These are phyloP conservation scores for Drosophila yakuba DNA, from an alignment of 1,140 invertebrate species.

Conservation along the genomic window DNA sequence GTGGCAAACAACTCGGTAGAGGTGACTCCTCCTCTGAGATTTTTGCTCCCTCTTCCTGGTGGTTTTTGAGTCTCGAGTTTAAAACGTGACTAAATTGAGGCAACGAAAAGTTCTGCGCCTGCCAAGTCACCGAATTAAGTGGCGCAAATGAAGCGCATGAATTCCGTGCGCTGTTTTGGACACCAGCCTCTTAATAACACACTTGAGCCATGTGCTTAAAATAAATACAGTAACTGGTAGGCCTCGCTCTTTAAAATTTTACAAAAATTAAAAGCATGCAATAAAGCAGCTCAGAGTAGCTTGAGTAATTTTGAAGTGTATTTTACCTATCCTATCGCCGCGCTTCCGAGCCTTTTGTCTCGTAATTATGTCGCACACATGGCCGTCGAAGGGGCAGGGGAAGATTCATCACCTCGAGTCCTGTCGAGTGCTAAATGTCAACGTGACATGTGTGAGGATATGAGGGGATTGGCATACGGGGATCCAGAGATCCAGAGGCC, in stretches of 20 bases:
- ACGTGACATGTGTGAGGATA: conserved; percentile 58
- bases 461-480: conserved; percentile 1
- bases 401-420: conserved; percentile 40
- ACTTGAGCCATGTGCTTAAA: neutral
- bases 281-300: neutral
- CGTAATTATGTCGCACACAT: conserved; percentile 69
- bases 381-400: conserved; percentile 9
- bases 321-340: neutral
- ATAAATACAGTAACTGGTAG: too few species aligned
- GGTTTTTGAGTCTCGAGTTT: conserved; percentile 65
- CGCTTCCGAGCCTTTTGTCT: conserved; percentile 53
- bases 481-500: neutral
- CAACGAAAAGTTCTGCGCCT: conserved; percentile 4
- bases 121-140: conserved; percentile 38
- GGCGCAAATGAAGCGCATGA: conserved; percentile 59
- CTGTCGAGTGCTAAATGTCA: conserved; percentile 61
- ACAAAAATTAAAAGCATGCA: neutral
- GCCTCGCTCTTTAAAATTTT: too few species aligned
- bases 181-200: neutral
- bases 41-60: too few species aligned
- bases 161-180: conserved; percentile 2
- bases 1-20: conserved; percentile 72
- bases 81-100: conserved; percentile 67
- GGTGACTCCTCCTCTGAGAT: conserved; percentile 11
- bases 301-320: conserved; percentile 1